Conservation (phyloP, 2,797 vertebrate genomes). For the Nothura maculosa region DNA sequence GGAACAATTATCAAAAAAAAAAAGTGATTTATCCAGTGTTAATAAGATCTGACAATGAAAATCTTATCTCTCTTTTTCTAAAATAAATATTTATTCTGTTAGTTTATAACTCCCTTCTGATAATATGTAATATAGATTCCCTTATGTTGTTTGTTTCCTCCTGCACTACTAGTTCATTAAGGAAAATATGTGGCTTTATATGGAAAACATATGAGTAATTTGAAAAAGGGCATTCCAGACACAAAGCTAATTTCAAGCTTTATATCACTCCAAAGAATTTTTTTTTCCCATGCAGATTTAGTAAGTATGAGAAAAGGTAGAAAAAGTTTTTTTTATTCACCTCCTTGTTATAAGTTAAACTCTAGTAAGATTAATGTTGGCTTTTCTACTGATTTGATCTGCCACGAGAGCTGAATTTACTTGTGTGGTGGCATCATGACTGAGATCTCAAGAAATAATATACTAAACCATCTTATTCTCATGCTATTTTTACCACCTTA, state of each 20-base stretch:
- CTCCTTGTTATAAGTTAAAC: neutral
- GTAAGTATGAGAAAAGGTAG: neutral
- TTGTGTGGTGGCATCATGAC: neutral
- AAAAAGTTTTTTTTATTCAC: neutral
- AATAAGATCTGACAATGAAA: conserved; percentile 11
- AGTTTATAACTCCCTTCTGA: neutral
- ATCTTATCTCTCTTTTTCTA: neutral
- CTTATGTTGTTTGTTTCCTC: neutral
- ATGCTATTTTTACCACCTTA: neutral
- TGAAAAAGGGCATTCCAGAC: neutral
- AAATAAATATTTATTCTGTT: neutral
- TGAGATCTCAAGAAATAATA: neutral
- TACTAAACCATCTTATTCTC: neutral
- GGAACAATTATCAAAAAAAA: conserved; percentile 64
- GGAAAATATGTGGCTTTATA: neutral
- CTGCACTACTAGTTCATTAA: neutral
- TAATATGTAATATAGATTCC: neutral
- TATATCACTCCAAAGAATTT: neutral
- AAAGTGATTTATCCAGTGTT: conserved; percentile 48
- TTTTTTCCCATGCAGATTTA: neutral
- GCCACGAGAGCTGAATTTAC: neutral
- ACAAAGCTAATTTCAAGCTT: neutral
- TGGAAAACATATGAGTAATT: neutral
- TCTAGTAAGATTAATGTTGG: rapidly evolving
- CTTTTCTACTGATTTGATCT: neutral